Evolutionary conservation across 2,888 invertebrate species (phyloP), one percentile per base, ranked within the genome.

Genomic region (Dusona sp.): DNA sequence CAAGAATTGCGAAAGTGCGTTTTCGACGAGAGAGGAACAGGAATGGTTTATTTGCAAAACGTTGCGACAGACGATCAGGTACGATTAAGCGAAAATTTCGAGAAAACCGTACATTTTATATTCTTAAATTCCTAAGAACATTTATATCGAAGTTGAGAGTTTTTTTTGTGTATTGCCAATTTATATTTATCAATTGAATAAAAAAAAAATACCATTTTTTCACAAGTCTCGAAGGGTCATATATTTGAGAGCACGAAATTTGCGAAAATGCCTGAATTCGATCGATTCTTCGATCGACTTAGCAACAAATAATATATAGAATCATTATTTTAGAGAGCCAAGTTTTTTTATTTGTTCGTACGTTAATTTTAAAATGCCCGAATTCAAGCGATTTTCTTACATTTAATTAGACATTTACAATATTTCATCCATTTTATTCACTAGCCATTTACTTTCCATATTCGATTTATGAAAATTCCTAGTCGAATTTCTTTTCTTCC

Each of bases 1-100:
- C 95, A 96, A 93, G 97, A 97, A 93, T 93, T 97, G 90, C 95
- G 96, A 89, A 97, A 96, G 92, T 97, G 97, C 90, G 95, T 95
- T 0, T 96, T 96, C 91, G 96, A 96, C 89, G 96, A 95, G 88
- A 94, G 94, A 54, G 91, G 94, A 3, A 93, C 93, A n/a, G 96
- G 95, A 86, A 93, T 96, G 88, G 95, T 96, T 73, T 96, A 96
- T 91, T 94, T 96, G 81, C 95, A 96, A 89, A 94, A 94, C 64
- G 92, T 95, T 81, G 94, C 91, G 77, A 42, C 95, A 89, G 95
- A 95, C 68, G 95, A 95, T 84, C 95, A 95, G 94, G 95, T 95
- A 94, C 57, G 78, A 75, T 29, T 65, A 29, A 67, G 42, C 48
- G 54, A 72, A 42, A 22, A 78, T 79, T 51, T 8, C 42, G 48